These are phyloP conservation scores for Drosophila bocki DNA, from an alignment of 1,140 invertebrate genomes.

Conservation along the genomic window DNA sequence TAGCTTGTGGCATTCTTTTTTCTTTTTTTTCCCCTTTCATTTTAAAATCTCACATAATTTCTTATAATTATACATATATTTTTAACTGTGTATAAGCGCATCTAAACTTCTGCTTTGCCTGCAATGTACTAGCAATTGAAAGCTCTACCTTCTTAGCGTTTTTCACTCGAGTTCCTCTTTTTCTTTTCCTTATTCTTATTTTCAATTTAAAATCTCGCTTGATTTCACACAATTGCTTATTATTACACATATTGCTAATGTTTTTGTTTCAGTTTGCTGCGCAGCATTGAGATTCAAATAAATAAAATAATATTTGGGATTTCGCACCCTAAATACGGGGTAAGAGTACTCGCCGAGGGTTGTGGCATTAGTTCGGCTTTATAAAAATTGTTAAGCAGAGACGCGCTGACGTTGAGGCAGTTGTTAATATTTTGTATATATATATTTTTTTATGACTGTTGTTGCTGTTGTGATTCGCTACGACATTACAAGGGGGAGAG, in stretches of 20 bases:
- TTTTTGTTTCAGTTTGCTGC: slow-evolving; percentile 63
- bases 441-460: slow-evolving; percentile 70
- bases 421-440: slow-evolving; percentile 66
- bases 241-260: slow-evolving; percentile 2
- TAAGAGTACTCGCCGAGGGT: slow-evolving; percentile 8
- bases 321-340: slow-evolving; percentile 76
- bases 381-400: slow-evolving; percentile 68
- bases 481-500: slow-evolving; percentile 57
- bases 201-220: background rate
- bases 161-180: slow-evolving; percentile 61
- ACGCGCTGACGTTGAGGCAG: slow-evolving; percentile 58
- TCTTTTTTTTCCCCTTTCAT: background rate
- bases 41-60: slow-evolving; percentile 10
- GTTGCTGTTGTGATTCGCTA: slow-evolving; percentile 84
- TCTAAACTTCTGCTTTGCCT: background rate
- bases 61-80: slow-evolving; percentile 3
- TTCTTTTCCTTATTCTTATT: background rate
- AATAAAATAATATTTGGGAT: slow-evolving; percentile 84
- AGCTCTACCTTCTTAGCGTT: slow-evolving; percentile 58
- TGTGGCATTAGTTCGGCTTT: slow-evolving; percentile 75
- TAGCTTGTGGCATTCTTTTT: slow-evolving; percentile 43
- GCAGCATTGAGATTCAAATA: slow-evolving; percentile 77
- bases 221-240: slow-evolving; percentile 18
- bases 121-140: slow-evolving; percentile 2
- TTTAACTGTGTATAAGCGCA: background rate